Evolutionary conservation across 2,113 vertebrate species (phyloP), one percentile per base, ranked within the genome.

Genomic region (Colossoma macropomum): DNA sequence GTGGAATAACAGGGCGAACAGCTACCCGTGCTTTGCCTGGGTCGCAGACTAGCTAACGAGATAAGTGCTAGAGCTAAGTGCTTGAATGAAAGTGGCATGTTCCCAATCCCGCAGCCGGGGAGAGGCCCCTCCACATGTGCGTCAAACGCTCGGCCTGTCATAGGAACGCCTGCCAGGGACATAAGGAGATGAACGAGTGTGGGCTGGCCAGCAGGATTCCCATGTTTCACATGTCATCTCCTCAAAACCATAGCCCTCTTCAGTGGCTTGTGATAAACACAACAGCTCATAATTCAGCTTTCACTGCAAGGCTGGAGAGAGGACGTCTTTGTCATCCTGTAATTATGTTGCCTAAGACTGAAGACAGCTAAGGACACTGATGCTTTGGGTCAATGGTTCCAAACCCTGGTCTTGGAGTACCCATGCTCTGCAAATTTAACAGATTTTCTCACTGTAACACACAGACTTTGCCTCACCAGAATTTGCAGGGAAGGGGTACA

Each of bases 11-110:
- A 41, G 34, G 30, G 17, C 19, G 30, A 38, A 34, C 66, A 21
- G 66, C 19, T 21, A 41, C 66, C 69, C 48, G 28, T 62, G 38
- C 21, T 41, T 21, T 41, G 54, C 38, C 77, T 68, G 50, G 62
- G 38, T 69, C 41, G 75, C 25, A n/a, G 45, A 28, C 71, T 66
- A 62, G 74, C 70, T 81, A 81, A 81, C 82, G 59, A 73, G 77
- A 84, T 82, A 85, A 80, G 80, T 79, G 66, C 56, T 62, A 45
- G 54, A 52, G 21, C 79, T 87, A 79, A 85, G 62, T 84, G 75
- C 27, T 54, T 50, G 63, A 86, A 54, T 81, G 78, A 72, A 60
- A 63, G 54, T 83, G 85, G 77, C 52, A 70, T 75, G 38, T 63
- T 72, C 84, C 78, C 72, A 80, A 75, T 83, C 77, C 72, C 65